phyloP scores from a whole-genome alignment of 37 sponge, comb jelly and placozoan species.

The Sycon ciliatum region DNA sequence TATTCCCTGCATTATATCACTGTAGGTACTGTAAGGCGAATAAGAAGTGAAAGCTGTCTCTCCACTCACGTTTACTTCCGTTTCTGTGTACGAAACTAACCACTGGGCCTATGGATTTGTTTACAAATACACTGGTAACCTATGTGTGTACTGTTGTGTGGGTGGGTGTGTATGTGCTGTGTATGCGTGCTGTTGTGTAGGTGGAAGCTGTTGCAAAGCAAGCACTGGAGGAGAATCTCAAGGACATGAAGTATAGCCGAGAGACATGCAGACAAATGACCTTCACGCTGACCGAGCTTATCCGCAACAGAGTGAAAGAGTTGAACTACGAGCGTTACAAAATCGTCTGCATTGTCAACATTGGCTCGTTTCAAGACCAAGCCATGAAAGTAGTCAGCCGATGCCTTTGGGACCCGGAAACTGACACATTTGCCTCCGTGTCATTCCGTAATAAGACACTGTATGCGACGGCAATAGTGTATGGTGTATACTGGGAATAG shows the following conservation, averaged over 20 bases:
- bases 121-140: too few species aligned
- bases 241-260: constrained; percentile 58
- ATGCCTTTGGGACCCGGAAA: constrained; percentile 88
- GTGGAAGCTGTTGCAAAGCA: too few species aligned
- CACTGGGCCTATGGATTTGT: too few species aligned
- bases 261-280: constrained; percentile 49
- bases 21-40: too few species aligned
- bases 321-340: constrained; percentile 71
- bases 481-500: constrained; percentile 82
- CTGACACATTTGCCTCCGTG: constrained; percentile 65
- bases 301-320: constrained; percentile 72
- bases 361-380: constrained; percentile 77
- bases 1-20: too few species aligned
- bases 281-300: constrained; percentile 56
- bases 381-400: constrained; percentile 75
- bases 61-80: too few species aligned
- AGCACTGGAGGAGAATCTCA: constrained; percentile 42
- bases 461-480: constrained; percentile 85
- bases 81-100: too few species aligned
- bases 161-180: too few species aligned
- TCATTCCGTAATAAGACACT: constrained; percentile 75
- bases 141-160: too few species aligned
- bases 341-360: constrained; percentile 74
- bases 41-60: too few species aligned
- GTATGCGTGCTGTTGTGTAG: too few species aligned